These are phyloP conservation scores for Drosophila quadrilineata DNA, from an alignment of 1,140 invertebrate species.

Conservation along the genomic window DNA sequence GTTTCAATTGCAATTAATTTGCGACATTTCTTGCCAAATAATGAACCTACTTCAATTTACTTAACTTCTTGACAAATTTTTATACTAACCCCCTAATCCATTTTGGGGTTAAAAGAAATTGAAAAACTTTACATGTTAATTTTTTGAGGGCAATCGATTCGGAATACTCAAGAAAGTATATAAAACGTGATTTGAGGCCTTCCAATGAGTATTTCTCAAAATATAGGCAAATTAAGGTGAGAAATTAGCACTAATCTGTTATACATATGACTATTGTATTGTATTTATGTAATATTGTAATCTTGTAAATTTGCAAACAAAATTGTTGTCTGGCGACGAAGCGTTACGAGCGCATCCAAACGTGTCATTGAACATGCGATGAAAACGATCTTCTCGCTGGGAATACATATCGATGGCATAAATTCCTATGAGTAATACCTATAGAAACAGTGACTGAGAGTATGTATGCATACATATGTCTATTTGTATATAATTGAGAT, in stretches of 20 bases:
- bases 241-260: too few species aligned
- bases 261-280: neutral
- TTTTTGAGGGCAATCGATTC: too few species aligned
- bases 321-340: conserved; percentile 45
- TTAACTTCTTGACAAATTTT: too few species aligned
- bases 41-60: too few species aligned
- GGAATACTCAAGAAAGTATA: too few species aligned
- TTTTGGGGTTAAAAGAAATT: too few species aligned
- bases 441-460: neutral
- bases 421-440: neutral
- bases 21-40: neutral
- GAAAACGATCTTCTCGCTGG: conserved; percentile 16
- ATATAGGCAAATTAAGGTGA: too few species aligned
- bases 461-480: neutral
- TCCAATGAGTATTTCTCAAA: too few species aligned
- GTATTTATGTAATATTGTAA: too few species aligned
- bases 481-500: conserved; percentile 22
- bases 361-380: conserved; percentile 55
- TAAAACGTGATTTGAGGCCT: too few species aligned
- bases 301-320: conserved; percentile 3
- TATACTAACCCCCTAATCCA: too few species aligned
- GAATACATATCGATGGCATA: conserved; percentile 12
- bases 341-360: conserved; percentile 38
- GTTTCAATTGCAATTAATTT: conserved; percentile 24
- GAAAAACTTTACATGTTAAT: too few species aligned